Conservation (phyloP, 2,888 invertebrate species). For the Drosophila differens region DNA sequence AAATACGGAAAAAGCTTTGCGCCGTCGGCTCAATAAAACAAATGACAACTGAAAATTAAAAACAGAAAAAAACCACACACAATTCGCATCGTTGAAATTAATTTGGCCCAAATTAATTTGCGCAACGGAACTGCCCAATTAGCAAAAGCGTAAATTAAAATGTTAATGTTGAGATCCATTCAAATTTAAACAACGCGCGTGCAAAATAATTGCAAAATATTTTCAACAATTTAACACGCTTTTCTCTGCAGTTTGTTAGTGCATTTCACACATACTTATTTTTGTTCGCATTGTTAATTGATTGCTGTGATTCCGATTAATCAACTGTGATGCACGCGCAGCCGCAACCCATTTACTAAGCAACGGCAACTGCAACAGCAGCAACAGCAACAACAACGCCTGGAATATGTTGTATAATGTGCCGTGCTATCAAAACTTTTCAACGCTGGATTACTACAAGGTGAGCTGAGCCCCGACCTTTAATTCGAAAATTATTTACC, state of each 20-base stretch:
- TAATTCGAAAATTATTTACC: background rate
- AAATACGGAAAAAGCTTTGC: slow-evolving; percentile 48
- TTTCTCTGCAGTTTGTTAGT: slow-evolving; percentile 17
- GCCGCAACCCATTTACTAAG: slow-evolving; percentile 32
- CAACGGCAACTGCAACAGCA: slow-evolving; percentile 21
- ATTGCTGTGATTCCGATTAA: slow-evolving; percentile 23
- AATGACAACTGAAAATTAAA: slow-evolving; percentile 12
- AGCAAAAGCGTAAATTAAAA: slow-evolving; percentile 36
- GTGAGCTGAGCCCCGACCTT: slow-evolving; percentile 60
- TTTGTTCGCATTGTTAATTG: slow-evolving; percentile 23
- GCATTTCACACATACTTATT: slow-evolving; percentile 6
- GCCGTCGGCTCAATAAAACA: slow-evolving; percentile 57
- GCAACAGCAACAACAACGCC: slow-evolving; percentile 56
- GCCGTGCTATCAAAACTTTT: slow-evolving; percentile 85
- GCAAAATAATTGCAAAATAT: slow-evolving; percentile 33
- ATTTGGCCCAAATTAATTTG: slow-evolving; percentile 75
- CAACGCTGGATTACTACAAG: slow-evolving; percentile 86
- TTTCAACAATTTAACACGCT: slow-evolving; percentile 22
- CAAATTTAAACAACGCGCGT: slow-evolving; percentile 48
- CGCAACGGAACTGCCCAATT: slow-evolving; percentile 75
- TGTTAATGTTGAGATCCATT: slow-evolving; percentile 2
- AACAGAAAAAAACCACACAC: slow-evolving; percentile 14
- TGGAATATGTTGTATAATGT: slow-evolving; percentile 86
- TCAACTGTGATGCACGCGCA: slow-evolving; percentile 43
- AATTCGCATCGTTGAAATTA: slow-evolving; percentile 43